These are phyloP conservation scores for Antheraea pernyi DNA, from an alignment of 1,140 invertebrate species.

Conservation along the genomic window DNA sequence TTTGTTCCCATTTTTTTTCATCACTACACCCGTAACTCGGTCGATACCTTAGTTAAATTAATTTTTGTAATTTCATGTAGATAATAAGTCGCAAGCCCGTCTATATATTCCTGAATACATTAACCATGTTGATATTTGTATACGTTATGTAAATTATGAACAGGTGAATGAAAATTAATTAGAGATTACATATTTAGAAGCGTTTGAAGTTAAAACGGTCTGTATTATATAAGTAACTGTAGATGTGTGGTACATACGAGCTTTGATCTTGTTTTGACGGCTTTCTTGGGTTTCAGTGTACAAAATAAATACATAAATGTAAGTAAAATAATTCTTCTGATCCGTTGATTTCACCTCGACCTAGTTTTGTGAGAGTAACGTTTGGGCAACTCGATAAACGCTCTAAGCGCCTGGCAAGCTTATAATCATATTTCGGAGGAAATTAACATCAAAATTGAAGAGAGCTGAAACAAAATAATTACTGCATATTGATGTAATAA, in stretches of 20 bases:
- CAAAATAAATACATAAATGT: not conserved
- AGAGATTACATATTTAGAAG: not conserved
- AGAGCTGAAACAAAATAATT: too few species aligned
- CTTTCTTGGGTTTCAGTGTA: not conserved
- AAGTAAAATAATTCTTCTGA: not conserved
- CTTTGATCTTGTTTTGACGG: not conserved
- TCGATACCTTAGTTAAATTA: too few species aligned
- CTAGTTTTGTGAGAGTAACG: not conserved
- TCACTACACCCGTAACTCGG: too few species aligned
- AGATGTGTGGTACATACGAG: not conserved
- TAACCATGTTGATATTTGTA: not conserved
- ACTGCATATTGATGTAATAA: too few species aligned
- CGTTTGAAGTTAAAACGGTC: conserved; percentile 4
- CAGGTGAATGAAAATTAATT: not conserved
- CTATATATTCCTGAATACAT: not conserved
- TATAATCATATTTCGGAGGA: not conserved
- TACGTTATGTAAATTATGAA: conserved; percentile 1
- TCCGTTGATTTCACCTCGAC: not conserved
- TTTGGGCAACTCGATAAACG: not conserved
- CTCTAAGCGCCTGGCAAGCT: not conserved
- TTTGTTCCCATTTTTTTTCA: too few species aligned
- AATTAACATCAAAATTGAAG: too few species aligned
- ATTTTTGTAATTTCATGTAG: not conserved
- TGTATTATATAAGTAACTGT: conserved; percentile 1
- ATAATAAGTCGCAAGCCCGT: not conserved